Evolutionary conservation across 2,797 vertebrate species (phyloP), one percentile per base, ranked within the genome.

Genomic region (Cheirogaleus major): DNA sequence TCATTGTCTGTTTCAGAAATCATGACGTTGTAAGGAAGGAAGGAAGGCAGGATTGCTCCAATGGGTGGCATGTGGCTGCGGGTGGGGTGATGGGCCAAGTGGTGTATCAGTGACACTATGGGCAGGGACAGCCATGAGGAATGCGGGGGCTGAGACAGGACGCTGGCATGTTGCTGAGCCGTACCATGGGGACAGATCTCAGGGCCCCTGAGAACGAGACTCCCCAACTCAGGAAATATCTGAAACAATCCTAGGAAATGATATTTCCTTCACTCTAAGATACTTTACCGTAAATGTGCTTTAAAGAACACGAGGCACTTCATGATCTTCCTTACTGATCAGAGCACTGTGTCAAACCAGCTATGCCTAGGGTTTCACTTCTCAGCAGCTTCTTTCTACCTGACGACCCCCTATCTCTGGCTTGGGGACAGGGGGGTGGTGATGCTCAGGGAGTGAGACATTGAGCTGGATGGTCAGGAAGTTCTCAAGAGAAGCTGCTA

Each of bases 21-120:
- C 69, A 11, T 5, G 35, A 9, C 35, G 1, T 0, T 20, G 55
- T 45, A 35, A 32, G 0, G 67, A 30, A 22, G 0, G 67, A 30
- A 22, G 75, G 50, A 45, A n/a, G 75, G 50, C 50, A n/a, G 4
- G 20, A 27, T 0, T 13, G 35, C 41, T 14, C 35, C 8, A 13
- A 20, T 4, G 43, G 75, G 45, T 3, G 27, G 61, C 69, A 13
- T 0, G 1, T 5, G 69, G 23, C 50, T 2, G 1, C 0, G 5
- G 79, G 65, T 0, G 9, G 48, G 35, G 38, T 1, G 12, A 23
- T 2, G 38, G 8, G 67, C 45, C 7, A 23, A 70, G 55, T 15
- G 4, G 14, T 5, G 30, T 15, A 7, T 5, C 32, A 20, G 7
- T 4, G 65, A 59, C 2, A 17, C 45, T 8, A 17, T 55, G 59